Conservation (phyloP, 1,140 invertebrate species). For the Coelopa frigida region DNA sequence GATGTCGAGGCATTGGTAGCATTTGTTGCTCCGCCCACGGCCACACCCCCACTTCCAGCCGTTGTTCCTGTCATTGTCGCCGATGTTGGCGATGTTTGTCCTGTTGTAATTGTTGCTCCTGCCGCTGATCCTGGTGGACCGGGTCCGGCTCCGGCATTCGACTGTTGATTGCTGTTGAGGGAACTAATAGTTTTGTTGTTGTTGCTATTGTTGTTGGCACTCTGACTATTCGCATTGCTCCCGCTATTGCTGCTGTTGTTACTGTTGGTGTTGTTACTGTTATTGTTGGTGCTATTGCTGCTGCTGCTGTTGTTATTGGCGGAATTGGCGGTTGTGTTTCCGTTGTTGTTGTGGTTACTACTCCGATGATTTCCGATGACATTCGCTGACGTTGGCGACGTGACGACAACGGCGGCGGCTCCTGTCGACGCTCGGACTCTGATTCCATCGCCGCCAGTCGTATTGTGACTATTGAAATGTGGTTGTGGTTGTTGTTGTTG, state of each 20-base stretch:
- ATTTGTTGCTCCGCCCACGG: conserved; percentile 3
- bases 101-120: no score
- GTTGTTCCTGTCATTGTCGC: no score
- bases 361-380: conserved; percentile 16
- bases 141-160: conserved; percentile 11
- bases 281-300: conserved; percentile 20
- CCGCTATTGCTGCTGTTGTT: conserved; percentile 2
- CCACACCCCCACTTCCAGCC: no score
- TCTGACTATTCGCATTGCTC: conserved; percentile 4
- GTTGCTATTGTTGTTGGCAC: conserved; percentile 9
- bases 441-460: background rate
- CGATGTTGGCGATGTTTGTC: no score
- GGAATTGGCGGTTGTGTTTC: conserved; percentile 42
- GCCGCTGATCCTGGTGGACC: conserved; percentile 14
- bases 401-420: background rate
- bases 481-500: conserved; percentile 17
- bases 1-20: conserved; percentile 4
- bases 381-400: no score
- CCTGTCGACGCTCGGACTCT: background rate
- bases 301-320: conserved; percentile 31
- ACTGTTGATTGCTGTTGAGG: background rate
- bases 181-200: no score
- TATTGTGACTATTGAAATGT: conserved; percentile 10
- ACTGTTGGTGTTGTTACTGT: conserved; percentile 12
- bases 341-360: conserved; percentile 12